Evolutionary conservation across 2,797 vertebrate species (phyloP), one percentile per base, ranked within the genome.

Genomic region (Avahi laniger): DNA sequence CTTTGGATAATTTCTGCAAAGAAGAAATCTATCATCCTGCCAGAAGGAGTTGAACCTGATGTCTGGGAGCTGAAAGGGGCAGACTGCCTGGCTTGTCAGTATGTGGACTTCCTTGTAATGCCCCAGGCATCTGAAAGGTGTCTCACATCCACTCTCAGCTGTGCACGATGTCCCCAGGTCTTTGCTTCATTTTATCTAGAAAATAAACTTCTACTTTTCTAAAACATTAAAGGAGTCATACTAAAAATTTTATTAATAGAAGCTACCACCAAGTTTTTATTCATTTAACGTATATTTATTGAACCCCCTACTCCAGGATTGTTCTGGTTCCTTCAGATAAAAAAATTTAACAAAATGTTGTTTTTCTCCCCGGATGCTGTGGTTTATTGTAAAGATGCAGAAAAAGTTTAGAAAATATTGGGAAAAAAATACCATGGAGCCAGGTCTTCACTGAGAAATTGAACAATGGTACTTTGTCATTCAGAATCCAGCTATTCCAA

Each of bases 371-470:
- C 67, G 38, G 59, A 38, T 69, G 70, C 26, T 80, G 13, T 81
- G 30, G 8, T 69, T 84, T 88, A 84, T 90, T 67, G 2, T 83
- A 94, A 95, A 97, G 59, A 59, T 91, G 26, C 18, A 83, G 78
- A 91, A 93, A 63, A 89, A 35, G 7, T 67, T 78, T 78, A 89
- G 35, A 48, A 93, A 94, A 95, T 65, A 14, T 7, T 65, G 67
- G 24, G 82, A 85, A 93, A 48, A 22, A 33, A 67, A 73, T 26
- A 80, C n/a, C 50, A 26, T 52, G 46, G 57, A 91, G 33, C 38
- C 30, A 33, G n/a, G 7, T 65, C 59, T 93, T n/a, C 43, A 59
- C 5, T 48, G 50, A 67, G 73, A 93, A 85, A 72, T 4, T 73
- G 13, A 91, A 72, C 38, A 70, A 26, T 1, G 0, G 20, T 63